Percentiles rank a stretch among this genome's conserved stretches.
Conservation (phyloP, 2,888 invertebrate species). For the Eudasyphora cyanicolor region DNA sequence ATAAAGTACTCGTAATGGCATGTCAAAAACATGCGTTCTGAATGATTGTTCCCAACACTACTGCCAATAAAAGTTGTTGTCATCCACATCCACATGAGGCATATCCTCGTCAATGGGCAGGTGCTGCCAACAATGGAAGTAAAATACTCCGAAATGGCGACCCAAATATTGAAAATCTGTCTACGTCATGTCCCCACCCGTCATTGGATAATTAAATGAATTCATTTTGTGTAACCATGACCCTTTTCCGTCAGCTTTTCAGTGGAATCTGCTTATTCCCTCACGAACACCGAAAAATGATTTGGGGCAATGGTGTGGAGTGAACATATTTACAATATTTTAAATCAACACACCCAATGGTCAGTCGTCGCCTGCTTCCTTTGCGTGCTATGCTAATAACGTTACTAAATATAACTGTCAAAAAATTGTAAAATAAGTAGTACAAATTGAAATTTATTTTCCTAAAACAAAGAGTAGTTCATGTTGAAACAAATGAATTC, state of each 20-base stretch:
- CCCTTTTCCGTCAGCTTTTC: slow-evolving; percentile 4
- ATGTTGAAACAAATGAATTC: no score
- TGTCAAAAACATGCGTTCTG: no score
- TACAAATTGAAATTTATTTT: no score
- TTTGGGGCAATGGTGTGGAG: slow-evolving; percentile 14
- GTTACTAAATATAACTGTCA: not conserved
- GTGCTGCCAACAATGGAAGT: not conserved
- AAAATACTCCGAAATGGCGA: not conserved
- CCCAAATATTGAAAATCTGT: not conserved
- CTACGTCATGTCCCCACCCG: not conserved
- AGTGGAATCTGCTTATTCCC: not conserved
- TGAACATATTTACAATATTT: slow-evolving; percentile 18
- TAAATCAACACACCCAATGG: not conserved
- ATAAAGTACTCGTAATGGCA: no score
- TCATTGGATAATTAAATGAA: not conserved
- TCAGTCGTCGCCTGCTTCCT: no score
- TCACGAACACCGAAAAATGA: not conserved
- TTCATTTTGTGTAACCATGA: slow-evolving; percentile 16
- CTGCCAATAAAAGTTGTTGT: not conserved
- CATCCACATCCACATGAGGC: not conserved
- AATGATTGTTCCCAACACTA: no score
- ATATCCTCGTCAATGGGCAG: not conserved
- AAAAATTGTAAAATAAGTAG: not conserved
- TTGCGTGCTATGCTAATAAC: not conserved
- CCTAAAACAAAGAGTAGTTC: no score